Conservation (phyloP, 2,888 invertebrate species). For the Machimus rusticus region DNA sequence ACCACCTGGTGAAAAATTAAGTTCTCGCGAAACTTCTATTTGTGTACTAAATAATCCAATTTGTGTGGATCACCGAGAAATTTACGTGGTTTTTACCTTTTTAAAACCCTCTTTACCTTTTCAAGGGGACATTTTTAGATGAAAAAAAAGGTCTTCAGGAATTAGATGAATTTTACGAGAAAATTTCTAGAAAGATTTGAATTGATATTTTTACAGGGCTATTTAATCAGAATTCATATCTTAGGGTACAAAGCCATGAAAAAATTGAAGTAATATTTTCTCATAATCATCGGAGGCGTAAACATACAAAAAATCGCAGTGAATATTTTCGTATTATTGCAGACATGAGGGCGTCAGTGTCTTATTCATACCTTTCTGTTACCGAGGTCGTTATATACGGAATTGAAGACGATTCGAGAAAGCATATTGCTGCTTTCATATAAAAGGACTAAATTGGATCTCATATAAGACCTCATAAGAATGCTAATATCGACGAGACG, state of each 20-base stretch:
- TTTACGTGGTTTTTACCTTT: neutral
- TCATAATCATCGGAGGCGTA: neutral
- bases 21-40: neutral
- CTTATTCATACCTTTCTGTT: neutral
- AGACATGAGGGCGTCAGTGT: neutral
- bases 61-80: neutral
- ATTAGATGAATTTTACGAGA: neutral
- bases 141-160: neutral
- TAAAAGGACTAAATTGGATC: neutral
- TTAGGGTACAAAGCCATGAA: neutral
- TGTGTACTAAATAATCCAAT: neutral
- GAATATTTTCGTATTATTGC: neutral
- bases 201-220: neutral
- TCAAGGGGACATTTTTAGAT: neutral
- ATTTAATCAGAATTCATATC: neutral
- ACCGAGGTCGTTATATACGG: neutral
- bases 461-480: neutral
- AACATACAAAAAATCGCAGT: neutral
- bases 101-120: neutral
- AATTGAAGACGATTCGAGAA: neutral
- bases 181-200: neutral
- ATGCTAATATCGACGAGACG: neutral
- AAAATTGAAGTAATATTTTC: neutral
- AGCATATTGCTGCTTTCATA: neutral
- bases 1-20: neutral